These are phyloP conservation scores for Glaucopsyche alexis DNA, from an alignment of 2,888 invertebrate genomes.

Conservation along the genomic window DNA sequence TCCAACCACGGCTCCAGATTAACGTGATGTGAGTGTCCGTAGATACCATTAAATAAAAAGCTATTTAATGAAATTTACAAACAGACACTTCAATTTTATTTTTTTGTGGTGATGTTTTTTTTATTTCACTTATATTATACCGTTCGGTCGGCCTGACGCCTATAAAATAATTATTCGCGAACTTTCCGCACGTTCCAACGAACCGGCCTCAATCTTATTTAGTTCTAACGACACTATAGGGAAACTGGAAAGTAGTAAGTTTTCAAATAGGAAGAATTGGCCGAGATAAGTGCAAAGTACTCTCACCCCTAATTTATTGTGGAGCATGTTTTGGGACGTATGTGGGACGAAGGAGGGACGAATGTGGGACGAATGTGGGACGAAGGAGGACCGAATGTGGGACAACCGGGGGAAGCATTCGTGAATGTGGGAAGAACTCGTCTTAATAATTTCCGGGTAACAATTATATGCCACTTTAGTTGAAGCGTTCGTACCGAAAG, in stretches of 20 bases:
- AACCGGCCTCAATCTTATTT: neutral
- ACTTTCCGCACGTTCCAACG: neutral
- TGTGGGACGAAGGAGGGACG: neutral
- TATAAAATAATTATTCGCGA: neutral
- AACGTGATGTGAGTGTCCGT: no score
- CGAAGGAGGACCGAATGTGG: neutral
- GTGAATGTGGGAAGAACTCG: no score
- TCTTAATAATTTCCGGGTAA: no score
- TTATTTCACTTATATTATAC: no score
- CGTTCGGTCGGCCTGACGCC: no score
- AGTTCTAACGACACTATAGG: neutral
- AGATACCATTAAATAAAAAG: no score
- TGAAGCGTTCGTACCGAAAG: no score
- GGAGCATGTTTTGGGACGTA: neutral
- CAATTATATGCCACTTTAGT: no score
- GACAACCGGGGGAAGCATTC: neutral
- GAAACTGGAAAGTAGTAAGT: neutral
- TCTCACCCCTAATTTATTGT: neutral
- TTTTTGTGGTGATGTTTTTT: no score
- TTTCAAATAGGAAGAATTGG: constrained; percentile 1
- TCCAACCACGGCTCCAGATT: no score
- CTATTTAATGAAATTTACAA: no score
- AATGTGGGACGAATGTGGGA: neutral
- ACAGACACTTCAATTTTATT: no score
- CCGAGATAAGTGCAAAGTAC: constrained; percentile 7